Evolutionary conservation across 2,113 vertebrate species (phyloP).

Genomic region (Gadus macrocephalus): DNA sequence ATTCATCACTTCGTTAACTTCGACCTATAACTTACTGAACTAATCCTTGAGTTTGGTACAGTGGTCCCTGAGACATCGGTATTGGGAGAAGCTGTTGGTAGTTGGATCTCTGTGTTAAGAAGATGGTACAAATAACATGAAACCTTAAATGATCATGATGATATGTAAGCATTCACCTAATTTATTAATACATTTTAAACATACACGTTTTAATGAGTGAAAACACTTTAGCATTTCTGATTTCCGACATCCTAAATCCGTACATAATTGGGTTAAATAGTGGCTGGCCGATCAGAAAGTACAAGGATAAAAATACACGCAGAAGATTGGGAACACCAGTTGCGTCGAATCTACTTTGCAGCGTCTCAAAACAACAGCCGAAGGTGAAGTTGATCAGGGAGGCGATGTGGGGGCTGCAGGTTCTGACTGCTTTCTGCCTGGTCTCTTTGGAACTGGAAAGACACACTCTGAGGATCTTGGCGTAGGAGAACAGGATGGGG

Average conservation of each 20-base stretch:
- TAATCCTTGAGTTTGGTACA: too few relatives aligned
- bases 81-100: too few relatives aligned
- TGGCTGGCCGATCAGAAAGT: conserved; percentile 38
- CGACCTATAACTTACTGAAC: too few relatives aligned
- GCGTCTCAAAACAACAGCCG: conserved; percentile 36
- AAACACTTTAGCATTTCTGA: conserved; percentile 31
- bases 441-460: conserved; percentile 25
- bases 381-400: conserved; percentile 49
- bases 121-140: too few relatives aligned
- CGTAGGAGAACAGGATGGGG: conserved; percentile 28
- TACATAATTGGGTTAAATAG: conserved; percentile 55
- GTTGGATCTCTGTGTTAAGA: too few relatives aligned
- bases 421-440: conserved; percentile 24
- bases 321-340: background rate
- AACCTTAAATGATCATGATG: too few relatives aligned
- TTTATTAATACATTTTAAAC: background rate
- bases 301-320: conserved; percentile 40
- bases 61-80: too few relatives aligned
- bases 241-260: conserved; percentile 46
- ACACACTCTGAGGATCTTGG: conserved; percentile 44
- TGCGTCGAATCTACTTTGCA: conserved; percentile 51
- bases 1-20: too few relatives aligned
- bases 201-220: conserved; percentile 4
- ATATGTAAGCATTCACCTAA: too few relatives aligned
- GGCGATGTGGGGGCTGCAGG: background rate